Conservation (phyloP, 2,888 invertebrate genomes). For the Bursaphelenchus okinawaensis region DNA sequence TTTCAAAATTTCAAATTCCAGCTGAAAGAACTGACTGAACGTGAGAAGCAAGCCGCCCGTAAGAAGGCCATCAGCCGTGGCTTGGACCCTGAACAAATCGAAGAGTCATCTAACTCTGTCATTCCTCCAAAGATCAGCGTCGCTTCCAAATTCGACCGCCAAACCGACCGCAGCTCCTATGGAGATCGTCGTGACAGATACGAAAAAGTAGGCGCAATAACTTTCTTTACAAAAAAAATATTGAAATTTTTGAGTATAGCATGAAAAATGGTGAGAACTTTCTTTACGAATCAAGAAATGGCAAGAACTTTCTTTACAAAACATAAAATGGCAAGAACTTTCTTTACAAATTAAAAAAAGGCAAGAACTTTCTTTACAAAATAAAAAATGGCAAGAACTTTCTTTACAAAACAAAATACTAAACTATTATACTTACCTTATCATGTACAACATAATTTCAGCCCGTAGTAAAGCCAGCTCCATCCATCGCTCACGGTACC, state of each 20-base stretch:
- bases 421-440: background rate
- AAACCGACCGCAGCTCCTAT: conserved; percentile 76
- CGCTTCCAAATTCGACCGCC: conserved; percentile 94
- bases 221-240: too few relatives aligned
- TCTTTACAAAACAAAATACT: background rate
- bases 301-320: too few relatives aligned
- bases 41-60: conserved; percentile 54
- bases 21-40: conserved; percentile 54
- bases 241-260: background rate
- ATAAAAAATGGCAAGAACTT: too few relatives aligned
- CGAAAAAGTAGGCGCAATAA: too few relatives aligned
- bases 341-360: too few relatives aligned
- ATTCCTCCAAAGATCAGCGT: conserved; percentile 61
- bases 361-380: too few relatives aligned
- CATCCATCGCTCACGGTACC: conserved; percentile 45
- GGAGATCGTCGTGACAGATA: conserved; percentile 29
- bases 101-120: background rate
- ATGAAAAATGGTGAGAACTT: too few relatives aligned
- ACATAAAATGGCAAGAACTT: too few relatives aligned
- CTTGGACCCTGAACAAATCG: conserved; percentile 34
- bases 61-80: conserved; percentile 57
- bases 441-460: conserved; percentile 9
- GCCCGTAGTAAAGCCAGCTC: conserved; percentile 40
- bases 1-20: conserved; percentile 23
- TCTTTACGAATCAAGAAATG: too few relatives aligned